Evolutionary conservation across 1,140 invertebrate species (phyloP), one percentile per base, ranked within the genome.

Genomic region (Caenorhabditis tropicalis): DNA sequence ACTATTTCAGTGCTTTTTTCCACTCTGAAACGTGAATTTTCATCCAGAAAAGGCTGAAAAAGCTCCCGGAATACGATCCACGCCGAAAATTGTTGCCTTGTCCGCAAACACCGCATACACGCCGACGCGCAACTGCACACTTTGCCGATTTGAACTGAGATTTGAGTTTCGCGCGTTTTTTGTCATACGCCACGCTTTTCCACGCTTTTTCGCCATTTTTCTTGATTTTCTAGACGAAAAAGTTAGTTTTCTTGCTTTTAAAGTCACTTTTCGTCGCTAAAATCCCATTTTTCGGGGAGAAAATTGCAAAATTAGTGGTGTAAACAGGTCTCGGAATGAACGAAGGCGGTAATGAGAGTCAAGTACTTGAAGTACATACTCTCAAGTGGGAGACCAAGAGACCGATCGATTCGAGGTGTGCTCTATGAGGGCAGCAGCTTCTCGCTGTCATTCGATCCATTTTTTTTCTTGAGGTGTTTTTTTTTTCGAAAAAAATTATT

Each of bases 321-420:
- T 74, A 74, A 74, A 74, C 65, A 74, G 65, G 65, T 46, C 43
- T 74, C 36, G 58, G 58, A 24, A n/a, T n/a, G 33, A 24, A 43
- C 36, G 36, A 43, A 74, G 36, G 65, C 58, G 65, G 65, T 74
- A 74, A 74, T 74, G 36, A 74, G 65, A 74, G 65, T 74, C 65
- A 31, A 74, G 65, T 74, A 74, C 65, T 74, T 74, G 65, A 74
- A 74, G 65, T 43, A 74, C 65, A 74, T 74, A 74, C 36, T 46
- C 65, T 74, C 65, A 74, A 74, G 65, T 43, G 65, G 33, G n/a
- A n/a, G n/a, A n/a, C n/a, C n/a, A n/a, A n/a, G n/a, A 29, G 36
- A 74, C 65, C 24, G 36, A 74, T 74, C 65, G 65, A 74, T 74
- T 24, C 36, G 43, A 43, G 19, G 36, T 74, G 65, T 74, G 65